Evolutionary conservation across 2,113 vertebrate species (phyloP).

Genomic region (Grus americana): DNA sequence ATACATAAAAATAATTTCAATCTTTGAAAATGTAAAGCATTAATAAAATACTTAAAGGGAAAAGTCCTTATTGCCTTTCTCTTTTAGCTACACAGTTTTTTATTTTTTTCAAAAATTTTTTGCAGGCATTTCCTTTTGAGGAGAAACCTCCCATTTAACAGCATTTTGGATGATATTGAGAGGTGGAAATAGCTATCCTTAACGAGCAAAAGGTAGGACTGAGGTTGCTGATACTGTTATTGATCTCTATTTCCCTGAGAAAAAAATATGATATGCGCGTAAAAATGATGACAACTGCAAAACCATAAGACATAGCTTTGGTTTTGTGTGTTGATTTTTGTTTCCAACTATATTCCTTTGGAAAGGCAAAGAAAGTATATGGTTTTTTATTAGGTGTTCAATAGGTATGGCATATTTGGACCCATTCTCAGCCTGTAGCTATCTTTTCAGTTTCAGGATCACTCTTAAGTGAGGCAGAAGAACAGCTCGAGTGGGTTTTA

Average conservation of each 20-base stretch:
- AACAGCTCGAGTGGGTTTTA: background rate
- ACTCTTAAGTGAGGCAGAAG: background rate
- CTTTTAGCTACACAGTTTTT: background rate
- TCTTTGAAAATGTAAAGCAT: background rate
- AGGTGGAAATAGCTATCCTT: background rate
- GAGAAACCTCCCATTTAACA: background rate
- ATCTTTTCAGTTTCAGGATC: background rate
- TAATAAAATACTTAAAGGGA: background rate
- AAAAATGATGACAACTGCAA: background rate
- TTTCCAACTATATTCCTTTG: background rate
- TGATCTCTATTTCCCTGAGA: background rate
- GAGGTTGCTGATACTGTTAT: background rate
- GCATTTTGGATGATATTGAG: background rate
- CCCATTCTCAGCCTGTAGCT: background rate
- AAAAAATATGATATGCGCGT: background rate
- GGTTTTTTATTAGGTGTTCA: background rate
- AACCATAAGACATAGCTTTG: background rate
- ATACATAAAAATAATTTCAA: background rate
- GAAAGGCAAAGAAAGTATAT: background rate
- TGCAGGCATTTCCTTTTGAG: fast-evolving
- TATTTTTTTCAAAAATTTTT: background rate
- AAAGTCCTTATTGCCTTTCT: background rate
- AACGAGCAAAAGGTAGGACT: background rate
- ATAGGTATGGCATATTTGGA: background rate
- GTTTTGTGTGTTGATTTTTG: background rate